Evolutionary conservation across 2,888 invertebrate species (phyloP).

Genomic region (Amphipyra tragopoginis): DNA sequence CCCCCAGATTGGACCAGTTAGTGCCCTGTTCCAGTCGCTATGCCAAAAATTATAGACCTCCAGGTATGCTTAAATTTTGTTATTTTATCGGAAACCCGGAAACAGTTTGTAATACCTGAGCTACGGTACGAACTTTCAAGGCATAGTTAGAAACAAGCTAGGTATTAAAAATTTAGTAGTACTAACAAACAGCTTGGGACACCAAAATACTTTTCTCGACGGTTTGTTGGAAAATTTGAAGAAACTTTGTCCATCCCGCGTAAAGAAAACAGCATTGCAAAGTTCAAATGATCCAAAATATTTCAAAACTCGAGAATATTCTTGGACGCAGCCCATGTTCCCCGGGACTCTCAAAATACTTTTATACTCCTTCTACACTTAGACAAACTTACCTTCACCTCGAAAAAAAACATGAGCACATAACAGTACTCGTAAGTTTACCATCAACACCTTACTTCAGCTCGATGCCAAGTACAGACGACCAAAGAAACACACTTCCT

Average conservation of each 20-base stretch:
- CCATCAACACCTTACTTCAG: conserved; percentile 51
- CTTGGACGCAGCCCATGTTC: background rate
- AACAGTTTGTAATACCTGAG: background rate
- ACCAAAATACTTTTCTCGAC: background rate
- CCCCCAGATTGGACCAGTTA: conserved; percentile 48
- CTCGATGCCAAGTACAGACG: conserved; percentile 54
- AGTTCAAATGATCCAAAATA: background rate
- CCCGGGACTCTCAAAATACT: conserved; percentile 1
- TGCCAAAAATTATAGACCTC: conserved; percentile 54
- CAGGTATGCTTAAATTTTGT: conserved; percentile 41
- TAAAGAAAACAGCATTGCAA: background rate
- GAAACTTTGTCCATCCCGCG: background rate
- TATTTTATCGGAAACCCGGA: background rate
- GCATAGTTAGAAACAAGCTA: too few relatives aligned
- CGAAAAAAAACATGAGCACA: conserved; percentile 23
- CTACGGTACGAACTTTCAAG: background rate
- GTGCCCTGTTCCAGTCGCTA: conserved; percentile 39
- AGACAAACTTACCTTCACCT: conserved; percentile 14
- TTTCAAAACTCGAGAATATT: background rate
- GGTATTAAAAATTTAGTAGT: too few relatives aligned
- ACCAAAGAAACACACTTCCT: conserved; percentile 59
- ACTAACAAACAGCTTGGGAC: too few relatives aligned
- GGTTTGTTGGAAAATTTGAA: background rate
- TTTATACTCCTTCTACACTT: background rate
- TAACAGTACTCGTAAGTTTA: conserved; percentile 25